Conservation (phyloP, 1,140 invertebrate species). For the Trichoplusia ni region DNA sequence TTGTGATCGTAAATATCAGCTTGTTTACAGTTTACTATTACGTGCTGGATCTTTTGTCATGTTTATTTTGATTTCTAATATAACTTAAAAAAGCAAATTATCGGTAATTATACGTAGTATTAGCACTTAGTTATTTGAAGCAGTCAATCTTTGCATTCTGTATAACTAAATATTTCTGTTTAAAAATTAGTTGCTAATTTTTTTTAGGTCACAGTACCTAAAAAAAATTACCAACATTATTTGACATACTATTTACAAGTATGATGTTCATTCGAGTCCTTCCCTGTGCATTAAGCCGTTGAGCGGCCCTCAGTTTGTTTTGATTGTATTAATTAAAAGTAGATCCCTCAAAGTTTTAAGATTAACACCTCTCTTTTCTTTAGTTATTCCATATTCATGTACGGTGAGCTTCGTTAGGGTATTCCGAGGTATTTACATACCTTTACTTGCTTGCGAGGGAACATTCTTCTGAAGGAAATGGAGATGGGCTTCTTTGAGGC, state of each 20-base stretch:
- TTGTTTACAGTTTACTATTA: no score
- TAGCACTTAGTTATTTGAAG: no score
- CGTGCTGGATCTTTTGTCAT: no score
- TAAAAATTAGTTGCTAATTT: no score
- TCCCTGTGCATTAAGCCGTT: slow-evolving; percentile 56
- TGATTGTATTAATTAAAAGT: slow-evolving; percentile 78
- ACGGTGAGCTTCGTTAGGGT: slow-evolving; percentile 17
- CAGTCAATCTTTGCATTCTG: no score
- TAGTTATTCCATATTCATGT: slow-evolving; percentile 67
- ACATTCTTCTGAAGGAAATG: neutral
- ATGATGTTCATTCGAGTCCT: slow-evolving; percentile 20
- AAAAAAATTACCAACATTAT: no score
- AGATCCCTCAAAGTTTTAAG: slow-evolving; percentile 67
- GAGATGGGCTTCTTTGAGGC: neutral
- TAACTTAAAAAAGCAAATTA: no score
- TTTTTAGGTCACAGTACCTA: no score
- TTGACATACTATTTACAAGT: neutral
- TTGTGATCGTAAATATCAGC: neutral
- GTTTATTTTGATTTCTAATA: no score
- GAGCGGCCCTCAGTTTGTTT: slow-evolving; percentile 65
- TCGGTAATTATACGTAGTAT: no score
- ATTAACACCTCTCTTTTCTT: slow-evolving; percentile 74
- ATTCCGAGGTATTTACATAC: slow-evolving; percentile 24
- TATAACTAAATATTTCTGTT: no score
- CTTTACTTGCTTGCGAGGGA: slow-evolving; percentile 11